These are phyloP conservation scores for Drosophila lacertosa DNA, from an alignment of 1,140 invertebrate genomes.

Conservation along the genomic window DNA sequence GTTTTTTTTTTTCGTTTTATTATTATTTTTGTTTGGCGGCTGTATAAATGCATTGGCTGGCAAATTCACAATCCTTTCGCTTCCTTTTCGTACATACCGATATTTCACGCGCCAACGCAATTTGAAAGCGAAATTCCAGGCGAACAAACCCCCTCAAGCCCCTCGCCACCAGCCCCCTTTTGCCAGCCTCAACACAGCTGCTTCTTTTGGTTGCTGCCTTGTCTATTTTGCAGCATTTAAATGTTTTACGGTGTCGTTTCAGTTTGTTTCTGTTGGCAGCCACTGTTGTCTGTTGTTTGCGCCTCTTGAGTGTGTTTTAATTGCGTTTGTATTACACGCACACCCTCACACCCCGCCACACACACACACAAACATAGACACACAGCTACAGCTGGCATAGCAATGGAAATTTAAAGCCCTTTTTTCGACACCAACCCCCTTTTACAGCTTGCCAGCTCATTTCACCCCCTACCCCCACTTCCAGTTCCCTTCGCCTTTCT, in stretches of 20 bases:
- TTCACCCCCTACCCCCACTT: neutral
- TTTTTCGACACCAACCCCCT: constrained; percentile 25
- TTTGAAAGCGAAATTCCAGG: constrained; percentile 75
- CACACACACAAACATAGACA: constrained; percentile 5
- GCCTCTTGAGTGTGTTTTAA: constrained; percentile 81
- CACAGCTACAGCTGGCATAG: constrained; percentile 15
- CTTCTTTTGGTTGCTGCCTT: constrained; percentile 29
- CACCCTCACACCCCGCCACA: constrained; percentile 8
- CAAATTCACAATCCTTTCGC: constrained; percentile 70
- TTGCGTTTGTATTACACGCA: constrained; percentile 80
- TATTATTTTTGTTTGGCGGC: constrained; percentile 43
- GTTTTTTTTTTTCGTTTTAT: constrained; percentile 26
- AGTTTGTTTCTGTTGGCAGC: constrained; percentile 29
- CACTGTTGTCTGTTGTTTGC: constrained; percentile 72
- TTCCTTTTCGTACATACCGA: constrained; percentile 27
- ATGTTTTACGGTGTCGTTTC: constrained; percentile 79
- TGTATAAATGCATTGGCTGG: constrained; percentile 61
- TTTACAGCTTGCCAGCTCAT: constrained; percentile 33
- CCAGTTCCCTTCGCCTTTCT: neutral
- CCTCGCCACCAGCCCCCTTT: constrained; percentile 25
- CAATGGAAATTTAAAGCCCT: constrained; percentile 77
- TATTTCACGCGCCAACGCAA: constrained; percentile 78
- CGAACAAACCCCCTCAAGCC: too few relatives aligned
- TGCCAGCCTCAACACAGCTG: constrained; percentile 5
- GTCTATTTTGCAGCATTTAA: constrained; percentile 81